These are phyloP conservation scores for Poecilia wingei DNA, from an alignment of 2,797 vertebrate species.

Conservation along the genomic window DNA sequence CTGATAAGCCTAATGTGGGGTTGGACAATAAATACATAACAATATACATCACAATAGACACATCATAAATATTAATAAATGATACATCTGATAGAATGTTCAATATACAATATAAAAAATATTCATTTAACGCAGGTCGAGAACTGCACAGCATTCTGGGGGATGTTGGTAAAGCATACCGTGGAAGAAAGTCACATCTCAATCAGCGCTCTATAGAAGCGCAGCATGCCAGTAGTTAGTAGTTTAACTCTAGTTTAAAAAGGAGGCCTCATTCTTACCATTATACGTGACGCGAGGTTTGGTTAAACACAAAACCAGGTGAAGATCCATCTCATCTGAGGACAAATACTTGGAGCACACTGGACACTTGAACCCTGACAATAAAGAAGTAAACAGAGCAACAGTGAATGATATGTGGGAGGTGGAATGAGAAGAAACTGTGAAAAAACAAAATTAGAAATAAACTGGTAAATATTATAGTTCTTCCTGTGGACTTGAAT, in stretches of 20 bases:
- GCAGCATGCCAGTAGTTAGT: neutral
- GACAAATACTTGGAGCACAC: constrained; percentile 97
- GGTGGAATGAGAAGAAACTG: neutral
- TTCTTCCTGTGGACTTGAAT: neutral
- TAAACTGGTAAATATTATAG: neutral
- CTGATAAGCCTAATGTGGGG: neutral
- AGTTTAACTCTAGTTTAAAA: neutral
- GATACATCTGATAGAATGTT: too few relatives aligned
- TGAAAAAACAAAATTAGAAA: neutral
- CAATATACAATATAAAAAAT: too few relatives aligned
- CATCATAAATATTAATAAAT: too few relatives aligned
- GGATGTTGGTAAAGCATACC: too few relatives aligned
- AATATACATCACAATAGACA: too few relatives aligned
- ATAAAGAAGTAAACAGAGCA: neutral
- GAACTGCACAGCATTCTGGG: too few relatives aligned
- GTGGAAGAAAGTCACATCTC: neutral
- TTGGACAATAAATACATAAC: too few relatives aligned
- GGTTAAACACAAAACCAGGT: constrained; percentile 96
- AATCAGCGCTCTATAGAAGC: neutral
- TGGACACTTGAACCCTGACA: constrained; percentile 94
- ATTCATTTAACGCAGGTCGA: too few relatives aligned
- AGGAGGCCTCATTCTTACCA: constrained; percentile 76
- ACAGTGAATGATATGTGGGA: neutral
- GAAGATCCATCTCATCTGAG: constrained; percentile 96
- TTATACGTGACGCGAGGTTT: constrained; percentile 97